These are phyloP conservation scores for Bellardia bayeri DNA, from an alignment of 2,888 invertebrate species.

Conservation along the genomic window DNA sequence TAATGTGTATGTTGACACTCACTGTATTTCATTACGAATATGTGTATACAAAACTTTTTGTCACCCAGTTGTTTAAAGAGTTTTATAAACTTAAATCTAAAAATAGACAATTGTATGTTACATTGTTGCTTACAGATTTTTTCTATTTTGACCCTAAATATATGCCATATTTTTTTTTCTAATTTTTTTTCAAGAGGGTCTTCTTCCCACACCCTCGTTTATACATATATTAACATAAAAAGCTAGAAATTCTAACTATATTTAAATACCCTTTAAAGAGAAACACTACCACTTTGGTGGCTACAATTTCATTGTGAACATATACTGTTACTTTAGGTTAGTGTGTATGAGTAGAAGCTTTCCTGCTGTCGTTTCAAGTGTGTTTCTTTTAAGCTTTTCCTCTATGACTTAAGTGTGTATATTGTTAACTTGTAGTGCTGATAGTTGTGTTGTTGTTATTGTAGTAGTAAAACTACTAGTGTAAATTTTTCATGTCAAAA, in stretches of 20 bases:
- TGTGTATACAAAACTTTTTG: no score
- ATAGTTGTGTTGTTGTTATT: background rate
- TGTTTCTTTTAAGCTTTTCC: slow-evolving; percentile 61
- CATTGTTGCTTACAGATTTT: background rate
- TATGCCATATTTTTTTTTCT: slow-evolving; percentile 22
- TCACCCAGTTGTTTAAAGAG: no score
- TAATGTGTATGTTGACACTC: no score
- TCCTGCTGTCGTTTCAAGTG: slow-evolving; percentile 54
- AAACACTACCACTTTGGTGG: slow-evolving; percentile 56
- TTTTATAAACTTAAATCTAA: no score
- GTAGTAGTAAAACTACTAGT: background rate
- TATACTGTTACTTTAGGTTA: background rate
- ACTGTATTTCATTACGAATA: no score
- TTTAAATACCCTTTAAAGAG: slow-evolving; percentile 51
- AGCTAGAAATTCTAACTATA: background rate
- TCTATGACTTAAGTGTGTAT: slow-evolving; percentile 62
- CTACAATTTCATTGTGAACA: slow-evolving; percentile 8
- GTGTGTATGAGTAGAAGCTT: slow-evolving; percentile 8
- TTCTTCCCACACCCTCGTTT: background rate
- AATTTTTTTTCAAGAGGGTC: background rate
- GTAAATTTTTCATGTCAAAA: slow-evolving; percentile 54
- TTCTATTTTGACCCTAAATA: slow-evolving; percentile 34
- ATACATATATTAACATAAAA: background rate
- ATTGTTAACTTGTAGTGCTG: slow-evolving; percentile 52
- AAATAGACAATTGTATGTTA: no score